These are phyloP conservation scores for Orthosia cruda DNA, from an alignment of 2,888 invertebrate species.

Conservation along the genomic window DNA sequence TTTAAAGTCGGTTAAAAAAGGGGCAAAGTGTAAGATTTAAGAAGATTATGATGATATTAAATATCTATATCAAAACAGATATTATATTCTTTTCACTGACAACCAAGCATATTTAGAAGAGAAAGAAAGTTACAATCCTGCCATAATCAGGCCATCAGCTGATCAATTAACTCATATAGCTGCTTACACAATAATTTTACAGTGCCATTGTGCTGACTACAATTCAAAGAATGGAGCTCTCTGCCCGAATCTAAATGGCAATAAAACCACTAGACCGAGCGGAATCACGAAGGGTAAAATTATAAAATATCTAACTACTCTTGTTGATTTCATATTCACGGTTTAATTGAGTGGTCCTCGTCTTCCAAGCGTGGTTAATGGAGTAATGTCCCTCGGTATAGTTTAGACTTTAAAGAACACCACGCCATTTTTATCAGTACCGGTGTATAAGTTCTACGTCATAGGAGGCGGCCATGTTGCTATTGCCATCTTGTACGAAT, in stretches of 20 bases:
- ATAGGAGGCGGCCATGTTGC: no score
- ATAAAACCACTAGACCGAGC: slow-evolving; percentile 42
- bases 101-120: no score
- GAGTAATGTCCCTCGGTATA: neutral
- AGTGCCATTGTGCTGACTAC: neutral
- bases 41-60: no score
- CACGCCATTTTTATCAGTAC: neutral
- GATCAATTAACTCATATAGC: slow-evolving; percentile 26
- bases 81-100: no score
- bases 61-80: no score
- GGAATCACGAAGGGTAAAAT: slow-evolving; percentile 41
- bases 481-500: no score
- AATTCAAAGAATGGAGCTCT: slow-evolving; percentile 20
- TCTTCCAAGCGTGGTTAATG: slow-evolving; percentile 22
- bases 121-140: neutral
- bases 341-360: slow-evolving; percentile 13
- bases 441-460: no score
- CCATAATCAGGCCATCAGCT: neutral
- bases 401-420: neutral
- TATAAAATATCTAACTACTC: slow-evolving; percentile 9
- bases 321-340: slow-evolving; percentile 38
- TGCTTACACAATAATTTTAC: slow-evolving; percentile 18
- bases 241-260: slow-evolving; percentile 38
- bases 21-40: no score
- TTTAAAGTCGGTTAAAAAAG: no score